Evolutionary conservation across 2,113 vertebrate genomes (phyloP), one percentile per base, ranked within the genome.

Genomic region (Capreolus pygargus): DNA sequence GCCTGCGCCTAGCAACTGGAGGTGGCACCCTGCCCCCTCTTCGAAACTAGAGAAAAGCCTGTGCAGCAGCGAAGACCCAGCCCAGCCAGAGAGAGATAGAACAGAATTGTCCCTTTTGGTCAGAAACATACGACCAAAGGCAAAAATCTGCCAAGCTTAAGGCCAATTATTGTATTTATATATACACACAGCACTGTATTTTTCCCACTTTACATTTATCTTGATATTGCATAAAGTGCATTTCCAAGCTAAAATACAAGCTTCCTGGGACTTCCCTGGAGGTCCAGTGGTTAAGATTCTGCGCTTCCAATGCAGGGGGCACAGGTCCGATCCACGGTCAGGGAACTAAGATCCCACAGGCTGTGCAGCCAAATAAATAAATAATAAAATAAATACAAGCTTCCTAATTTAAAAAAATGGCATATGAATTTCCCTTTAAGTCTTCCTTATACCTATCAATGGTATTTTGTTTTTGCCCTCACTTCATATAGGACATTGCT

Each of bases 41-140:
- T 25, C 1, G 1, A 12, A 74, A 25, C 36, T 13, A 43, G 70
- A 39, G 36, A 74, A 43, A 39, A 74, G 36, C 11, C 36, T 23
- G 21, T 0, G 36, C 67, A 36, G 36, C n/a, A 74, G 36, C 67
- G 39, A 39, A 74, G 11, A 74, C 36, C 36, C 67, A 13, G 67
- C 67, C 3, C 67, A 74, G 70, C 70, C 36, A 43, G 70, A 47
- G 47, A 39, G 6, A 74, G 36, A 25, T 25, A 50, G 0, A 88
- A 98, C 6, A 96, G 82, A 98, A 98, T 94, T 94, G 79, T 78
- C 98, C 96, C n/a, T 98, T 98, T 89, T 93, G 81, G 94, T 97
- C 93, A 98, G 98, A 78, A 95, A 98, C 74, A 86, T 96, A 64
- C 78, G 94, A 86, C 60, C 96, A 98, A 93, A 97, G 93, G 94